Percentiles rank a stretch among this genome's conserved stretches.
Conservation (phyloP, 1,140 invertebrate species). For the Bombus affinis region DNA sequence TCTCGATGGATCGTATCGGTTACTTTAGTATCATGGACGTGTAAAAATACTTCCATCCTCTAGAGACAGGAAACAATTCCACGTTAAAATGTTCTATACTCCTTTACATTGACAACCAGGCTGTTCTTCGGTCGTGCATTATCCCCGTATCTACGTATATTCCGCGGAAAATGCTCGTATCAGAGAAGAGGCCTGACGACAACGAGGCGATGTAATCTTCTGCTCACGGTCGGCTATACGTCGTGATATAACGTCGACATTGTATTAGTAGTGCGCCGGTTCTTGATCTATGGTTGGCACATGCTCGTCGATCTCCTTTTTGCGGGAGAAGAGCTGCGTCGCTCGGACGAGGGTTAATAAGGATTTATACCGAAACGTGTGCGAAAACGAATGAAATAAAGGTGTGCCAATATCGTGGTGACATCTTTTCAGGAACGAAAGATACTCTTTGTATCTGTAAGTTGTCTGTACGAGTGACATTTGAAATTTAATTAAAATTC, state of each 20-base stretch:
- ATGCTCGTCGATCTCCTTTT: constrained; percentile 11
- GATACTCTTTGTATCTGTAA: too few relatives aligned
- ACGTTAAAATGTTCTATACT: background rate
- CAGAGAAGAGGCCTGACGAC: background rate
- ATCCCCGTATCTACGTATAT: background rate
- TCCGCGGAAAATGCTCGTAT: background rate
- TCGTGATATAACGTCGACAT: constrained; percentile 13
- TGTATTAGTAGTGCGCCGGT: background rate
- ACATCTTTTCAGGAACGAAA: too few relatives aligned
- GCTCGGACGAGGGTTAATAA: background rate
- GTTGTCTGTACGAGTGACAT: too few relatives aligned
- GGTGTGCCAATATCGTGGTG: too few relatives aligned
- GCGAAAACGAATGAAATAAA: background rate
- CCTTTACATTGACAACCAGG: background rate
- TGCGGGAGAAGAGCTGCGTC: too few relatives aligned
- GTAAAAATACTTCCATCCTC: background rate
- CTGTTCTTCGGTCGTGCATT: background rate
- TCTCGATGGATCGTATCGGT: background rate
- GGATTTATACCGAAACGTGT: background rate
- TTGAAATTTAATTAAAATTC: too few relatives aligned
- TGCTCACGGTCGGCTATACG: background rate
- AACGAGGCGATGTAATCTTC: constrained; percentile 23
- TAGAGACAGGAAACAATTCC: background rate
- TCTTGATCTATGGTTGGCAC: constrained; percentile 9
- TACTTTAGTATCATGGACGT: background rate